Evolutionary conservation across 35 echinoderm and acorn worm species (phyloP).

Genomic region (Chiridota heheva): DNA sequence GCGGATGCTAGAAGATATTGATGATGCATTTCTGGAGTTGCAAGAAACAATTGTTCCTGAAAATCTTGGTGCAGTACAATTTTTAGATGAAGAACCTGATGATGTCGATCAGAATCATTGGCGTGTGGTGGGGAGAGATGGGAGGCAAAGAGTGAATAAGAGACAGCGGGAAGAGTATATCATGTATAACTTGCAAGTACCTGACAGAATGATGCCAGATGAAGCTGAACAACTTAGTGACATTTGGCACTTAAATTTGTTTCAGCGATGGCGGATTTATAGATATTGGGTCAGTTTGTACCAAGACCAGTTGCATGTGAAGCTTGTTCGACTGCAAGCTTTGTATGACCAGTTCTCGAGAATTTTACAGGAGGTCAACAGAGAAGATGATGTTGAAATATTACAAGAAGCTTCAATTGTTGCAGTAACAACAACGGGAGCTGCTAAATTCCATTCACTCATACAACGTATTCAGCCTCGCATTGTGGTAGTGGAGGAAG

Average conservation of each 20-base stretch:
- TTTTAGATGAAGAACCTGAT: not conserved
- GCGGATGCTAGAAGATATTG: slow-evolving; percentile 33
- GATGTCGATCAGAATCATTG: too few relatives aligned
- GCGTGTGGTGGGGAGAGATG: not conserved
- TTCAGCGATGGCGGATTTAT: slow-evolving; percentile 51
- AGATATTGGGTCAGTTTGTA: slow-evolving; percentile 20
- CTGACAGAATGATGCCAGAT: not conserved
- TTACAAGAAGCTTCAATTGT: slow-evolving; percentile 57
- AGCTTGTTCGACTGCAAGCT: slow-evolving; percentile 23
- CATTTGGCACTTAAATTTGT: slow-evolving; percentile 10
- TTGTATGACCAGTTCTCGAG: slow-evolving; percentile 31
- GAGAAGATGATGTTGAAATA: slow-evolving; percentile 70
- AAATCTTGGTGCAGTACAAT: not conserved
- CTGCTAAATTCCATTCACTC: slow-evolving; percentile 68
- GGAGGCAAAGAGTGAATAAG: not conserved
- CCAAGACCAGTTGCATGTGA: not conserved
- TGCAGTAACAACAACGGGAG: slow-evolving; percentile 93
- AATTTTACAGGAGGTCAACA: slow-evolving; percentile 58
- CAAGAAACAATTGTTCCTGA: slow-evolving; percentile 18
- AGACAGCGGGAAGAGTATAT: slow-evolving; percentile 13
- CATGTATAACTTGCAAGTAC: not conserved
- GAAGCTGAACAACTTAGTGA: slow-evolving; percentile 13
- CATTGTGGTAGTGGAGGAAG: slow-evolving; percentile 94
- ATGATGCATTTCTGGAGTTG: slow-evolving; percentile 10
- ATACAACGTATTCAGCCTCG: slow-evolving; percentile 69